phyloP scores from a whole-genome alignment of 2,113 vertebrate species.

The Nesogale talazaci region DNA sequence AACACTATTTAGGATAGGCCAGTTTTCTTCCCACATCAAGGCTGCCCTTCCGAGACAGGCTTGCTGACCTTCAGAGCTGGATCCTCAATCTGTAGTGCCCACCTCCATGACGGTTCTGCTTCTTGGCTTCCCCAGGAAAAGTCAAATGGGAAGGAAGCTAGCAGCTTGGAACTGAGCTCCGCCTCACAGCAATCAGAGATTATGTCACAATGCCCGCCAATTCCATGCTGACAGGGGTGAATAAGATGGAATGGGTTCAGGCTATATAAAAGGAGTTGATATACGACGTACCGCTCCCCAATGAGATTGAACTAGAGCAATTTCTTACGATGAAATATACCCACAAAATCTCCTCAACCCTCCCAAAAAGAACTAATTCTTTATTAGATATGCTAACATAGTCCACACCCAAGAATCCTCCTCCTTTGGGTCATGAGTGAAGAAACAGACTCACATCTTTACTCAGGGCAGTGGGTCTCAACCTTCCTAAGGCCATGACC shows the following conservation, averaged over 20 bases:
- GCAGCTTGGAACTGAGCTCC: background rate
- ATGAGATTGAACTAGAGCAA: background rate
- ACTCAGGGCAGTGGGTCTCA: background rate
- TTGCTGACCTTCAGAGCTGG: background rate
- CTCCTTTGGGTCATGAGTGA: background rate
- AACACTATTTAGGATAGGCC: constrained; percentile 31
- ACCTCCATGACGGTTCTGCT: constrained; percentile 44
- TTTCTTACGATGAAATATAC: background rate
- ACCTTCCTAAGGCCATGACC: too few relatives aligned
- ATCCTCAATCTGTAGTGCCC: constrained; percentile 12
- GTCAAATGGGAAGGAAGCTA: constrained; percentile 44
- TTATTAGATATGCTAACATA: background rate
- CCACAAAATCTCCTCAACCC: background rate
- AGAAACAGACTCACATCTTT: constrained; percentile 36
- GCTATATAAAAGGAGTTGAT: background rate
- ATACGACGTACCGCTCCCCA: background rate
- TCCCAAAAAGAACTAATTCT: background rate
- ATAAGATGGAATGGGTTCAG: constrained; percentile 5
- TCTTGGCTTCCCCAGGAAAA: constrained; percentile 47
- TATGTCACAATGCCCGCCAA: constrained; percentile 72
- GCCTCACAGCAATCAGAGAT: constrained; percentile 47
- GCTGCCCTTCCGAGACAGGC: background rate
- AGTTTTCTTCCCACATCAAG: constrained; percentile 44
- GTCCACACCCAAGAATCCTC: background rate
- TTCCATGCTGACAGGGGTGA: constrained; percentile 39